Conservation (phyloP, 2,888 invertebrate species). For the Ornithoptera priamus region DNA sequence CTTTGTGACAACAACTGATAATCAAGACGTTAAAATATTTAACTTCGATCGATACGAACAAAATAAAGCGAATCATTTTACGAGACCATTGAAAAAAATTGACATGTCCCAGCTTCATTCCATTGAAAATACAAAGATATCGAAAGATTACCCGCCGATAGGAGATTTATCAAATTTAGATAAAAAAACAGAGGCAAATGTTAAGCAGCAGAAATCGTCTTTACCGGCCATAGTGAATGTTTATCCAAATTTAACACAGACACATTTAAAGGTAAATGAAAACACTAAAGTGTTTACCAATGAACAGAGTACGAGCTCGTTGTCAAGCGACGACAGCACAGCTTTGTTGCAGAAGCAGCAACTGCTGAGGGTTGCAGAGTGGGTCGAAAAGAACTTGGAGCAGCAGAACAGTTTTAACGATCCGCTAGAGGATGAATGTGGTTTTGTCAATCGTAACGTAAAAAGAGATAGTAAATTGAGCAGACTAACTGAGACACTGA, state of each 20-base stretch:
- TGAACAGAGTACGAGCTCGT: conserved; percentile 75
- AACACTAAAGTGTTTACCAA: conserved; percentile 69
- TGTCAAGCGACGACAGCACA: conserved; percentile 77
- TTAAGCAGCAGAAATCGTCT: conserved; percentile 44
- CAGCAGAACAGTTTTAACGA: conserved; percentile 72
- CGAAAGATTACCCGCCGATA: conserved; percentile 68
- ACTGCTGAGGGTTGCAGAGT: conserved; percentile 86
- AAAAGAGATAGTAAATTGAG: conserved; percentile 64
- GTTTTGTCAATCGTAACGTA: conserved; percentile 52
- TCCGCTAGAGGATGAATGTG: conserved; percentile 67
- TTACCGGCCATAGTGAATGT: conserved; percentile 70
- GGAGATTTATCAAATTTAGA: conserved; percentile 49
- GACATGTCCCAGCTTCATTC: conserved; percentile 73
- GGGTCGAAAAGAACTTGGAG: conserved; percentile 85
- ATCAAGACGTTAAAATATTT: conserved; percentile 72
- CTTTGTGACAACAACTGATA: conserved; percentile 50
- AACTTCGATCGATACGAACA: conserved; percentile 78
- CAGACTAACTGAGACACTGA: conserved; percentile 66
- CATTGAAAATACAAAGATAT: conserved; percentile 72
- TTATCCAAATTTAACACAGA: conserved; percentile 73
- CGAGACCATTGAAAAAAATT: conserved; percentile 65
- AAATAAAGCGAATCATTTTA: conserved; percentile 60
- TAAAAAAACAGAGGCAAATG: conserved; percentile 48
- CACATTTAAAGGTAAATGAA: conserved; percentile 72
- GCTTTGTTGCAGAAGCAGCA: conserved; percentile 82